Evolutionary conservation across 2,113 vertebrate species (phyloP), one percentile per base, ranked within the genome.

Genomic region (Lasiurus cinereus): DNA sequence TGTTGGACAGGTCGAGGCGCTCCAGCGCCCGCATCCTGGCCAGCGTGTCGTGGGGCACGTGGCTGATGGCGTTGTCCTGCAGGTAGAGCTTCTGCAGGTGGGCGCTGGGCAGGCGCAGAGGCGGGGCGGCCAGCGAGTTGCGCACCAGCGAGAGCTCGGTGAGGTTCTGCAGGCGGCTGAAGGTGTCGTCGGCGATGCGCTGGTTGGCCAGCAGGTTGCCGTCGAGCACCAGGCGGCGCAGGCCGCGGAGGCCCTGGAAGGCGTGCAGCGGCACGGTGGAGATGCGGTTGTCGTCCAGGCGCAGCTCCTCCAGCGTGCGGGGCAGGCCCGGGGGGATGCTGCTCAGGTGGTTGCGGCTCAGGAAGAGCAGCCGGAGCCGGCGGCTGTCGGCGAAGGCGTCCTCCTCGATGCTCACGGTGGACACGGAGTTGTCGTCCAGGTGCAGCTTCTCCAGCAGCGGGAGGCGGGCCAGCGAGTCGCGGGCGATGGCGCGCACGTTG

Each of bases 141-240:
- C 99, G 99, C 0, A 99, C 99, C 15, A 99, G 69, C 0, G 99
- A 99, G 24, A 99, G 98, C 96, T 99, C 99, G 0, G 99, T 99
- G 74, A 99, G 98, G 97, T 99, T 99, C 74, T 98, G 98, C 62
- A 99, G 97, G 10, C 99, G 99, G 90, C 99, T 99, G 98, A 99
- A 99, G 90, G 99, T 99, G 96, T 99, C 99, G 24, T 99, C 99
- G 0, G 99, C 99, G 27, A 99, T 99, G 80, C 99, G 99, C 94
- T 99, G 99, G 97, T 99, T 99, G 74, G 99, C 99, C 98, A 99
- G 91, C 33, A 99, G 98, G 97, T 99, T 99, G 4, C 99, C 99
- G 11, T 99, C 99, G 79, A 99, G 96, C 80, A 99, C 99, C 91
- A 99, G 97, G 52, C 99, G 99, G 88, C 99, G 97, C 8, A 99